Evolutionary conservation across 2,888 invertebrate species (phyloP), one percentile per base, ranked within the genome.

Genomic region (Eremobia ochroleuca): DNA sequence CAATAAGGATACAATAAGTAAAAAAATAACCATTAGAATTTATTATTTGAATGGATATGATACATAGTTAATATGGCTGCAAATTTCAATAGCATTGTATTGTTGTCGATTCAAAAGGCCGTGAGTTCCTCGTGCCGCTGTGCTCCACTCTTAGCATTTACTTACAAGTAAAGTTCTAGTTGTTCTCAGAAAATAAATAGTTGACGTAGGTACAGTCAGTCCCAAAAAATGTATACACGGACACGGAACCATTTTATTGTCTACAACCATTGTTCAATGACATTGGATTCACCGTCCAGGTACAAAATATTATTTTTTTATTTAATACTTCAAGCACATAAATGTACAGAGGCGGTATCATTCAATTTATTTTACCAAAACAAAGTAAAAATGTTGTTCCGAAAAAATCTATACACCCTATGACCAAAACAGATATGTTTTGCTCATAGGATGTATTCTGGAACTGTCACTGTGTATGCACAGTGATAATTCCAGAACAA

Each of bases 51-150:
- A 55, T 55, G 4, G n/a, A 55, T 1, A n/a, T 4, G 28, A 55
- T 55, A 55, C 13, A 55, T 13, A 55, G 13, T n/a, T 55, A 28
- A 55, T 28, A 31, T 9, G 28, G 15, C n/a, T 69, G 18, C 25
- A 21, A 21, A n/a, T 43, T 43, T 31, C 28, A 52, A 34, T 18
- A 49, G 34, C 3, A 43, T 40, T 62, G 21, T 40, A 49, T 40
- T 61, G 25, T 52, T 25, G 52, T 52, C 25, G 37, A 64, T 55
- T 46, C 40, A 18, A 64, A 64, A 80, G 40, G 40, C 13, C 49
- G 3, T 25, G 43, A 52, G 25, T 73, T 6, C 74, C 81, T 80
- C 81, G 64, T 43, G 25, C 40, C 73, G 13, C 21, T 49, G 13
- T 52, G 49, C 59, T 59, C 25, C 13, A 34, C 58, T 59, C 74